phyloP scores from a whole-genome alignment of 1,140 invertebrate species.

The Pemphigus obesinymphae region DNA sequence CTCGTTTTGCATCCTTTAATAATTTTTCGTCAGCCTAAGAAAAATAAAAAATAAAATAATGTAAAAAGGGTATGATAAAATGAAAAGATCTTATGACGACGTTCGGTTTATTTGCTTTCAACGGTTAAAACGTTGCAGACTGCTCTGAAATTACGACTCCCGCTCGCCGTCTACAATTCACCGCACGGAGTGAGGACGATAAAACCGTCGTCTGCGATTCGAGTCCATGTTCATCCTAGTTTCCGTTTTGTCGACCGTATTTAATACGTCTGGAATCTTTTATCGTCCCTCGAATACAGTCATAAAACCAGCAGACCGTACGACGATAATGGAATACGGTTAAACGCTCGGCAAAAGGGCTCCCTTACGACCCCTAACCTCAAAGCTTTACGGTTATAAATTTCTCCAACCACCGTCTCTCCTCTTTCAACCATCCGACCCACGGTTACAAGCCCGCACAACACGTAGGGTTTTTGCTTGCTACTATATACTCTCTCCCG shows the following conservation, averaged over 20 bases:
- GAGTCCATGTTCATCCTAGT: slow-evolving; percentile 32
- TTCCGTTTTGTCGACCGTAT: slow-evolving; percentile 40
- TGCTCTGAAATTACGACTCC: slow-evolving; percentile 23
- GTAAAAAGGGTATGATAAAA: slow-evolving; percentile 16
- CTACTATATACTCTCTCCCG: not conserved
- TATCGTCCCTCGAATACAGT: slow-evolving; percentile 36
- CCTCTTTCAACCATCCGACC: not conserved
- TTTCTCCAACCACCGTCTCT: not conserved
- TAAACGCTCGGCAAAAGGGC: slow-evolving; percentile 36
- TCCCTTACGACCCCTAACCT: slow-evolving; percentile 30
- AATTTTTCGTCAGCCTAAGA: slow-evolving; percentile 19
- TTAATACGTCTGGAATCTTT: slow-evolving; percentile 41
- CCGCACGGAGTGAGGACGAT: not conserved
- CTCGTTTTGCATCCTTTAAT: not conserved
- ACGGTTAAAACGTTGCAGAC: slow-evolving; percentile 2
- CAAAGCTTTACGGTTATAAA: slow-evolving; percentile 40
- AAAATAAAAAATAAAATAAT: slow-evolving; percentile 2
- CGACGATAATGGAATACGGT: slow-evolving; percentile 40
- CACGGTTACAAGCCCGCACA: not conserved
- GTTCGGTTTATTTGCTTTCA: slow-evolving; percentile 20
- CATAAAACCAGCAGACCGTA: slow-evolving; percentile 38
- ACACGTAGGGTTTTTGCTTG: not conserved
- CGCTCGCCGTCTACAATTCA: not conserved
- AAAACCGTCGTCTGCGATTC: slow-evolving; percentile 36
- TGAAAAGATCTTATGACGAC: slow-evolving; percentile 19